phyloP scores from a whole-genome alignment of 2,797 vertebrate species.

The Huso huso region DNA sequence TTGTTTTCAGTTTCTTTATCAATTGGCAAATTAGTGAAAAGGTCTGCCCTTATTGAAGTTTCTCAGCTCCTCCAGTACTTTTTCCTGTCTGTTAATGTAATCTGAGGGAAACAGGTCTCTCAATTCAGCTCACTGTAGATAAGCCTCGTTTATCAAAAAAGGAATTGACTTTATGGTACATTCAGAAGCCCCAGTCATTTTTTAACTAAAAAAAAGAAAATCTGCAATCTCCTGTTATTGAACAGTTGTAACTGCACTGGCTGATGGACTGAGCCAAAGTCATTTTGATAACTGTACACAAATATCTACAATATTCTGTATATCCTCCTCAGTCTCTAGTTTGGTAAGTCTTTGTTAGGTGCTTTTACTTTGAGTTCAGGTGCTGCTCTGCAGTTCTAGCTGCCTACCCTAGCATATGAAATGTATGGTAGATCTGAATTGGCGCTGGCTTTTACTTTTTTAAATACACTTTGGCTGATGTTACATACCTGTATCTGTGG shows the following conservation, averaged over 20 bases:
- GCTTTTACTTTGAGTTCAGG: background rate
- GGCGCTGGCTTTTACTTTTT: too few relatives aligned
- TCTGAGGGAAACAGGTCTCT: slow-evolving; percentile 62
- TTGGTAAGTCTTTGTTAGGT: background rate
- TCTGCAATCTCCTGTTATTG: slow-evolving; percentile 7
- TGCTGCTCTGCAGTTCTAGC: too few relatives aligned
- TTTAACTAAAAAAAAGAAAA: background rate
- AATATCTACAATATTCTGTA: background rate
- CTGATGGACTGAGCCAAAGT: background rate
- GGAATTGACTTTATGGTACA: slow-evolving; percentile 37
- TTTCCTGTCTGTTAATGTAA: slow-evolving; percentile 65
- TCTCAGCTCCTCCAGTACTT: slow-evolving; percentile 43
- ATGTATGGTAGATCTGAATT: too few relatives aligned
- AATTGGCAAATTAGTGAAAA: slow-evolving; percentile 37
- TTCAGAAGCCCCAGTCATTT: slow-evolving; percentile 21
- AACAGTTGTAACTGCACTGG: slow-evolving; percentile 1
- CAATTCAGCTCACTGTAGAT: slow-evolving; percentile 54
- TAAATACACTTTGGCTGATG: too few relatives aligned
- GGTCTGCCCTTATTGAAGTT: slow-evolving; percentile 48
- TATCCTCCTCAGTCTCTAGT: background rate
- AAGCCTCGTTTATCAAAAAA: slow-evolving; percentile 66
- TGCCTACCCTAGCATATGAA: too few relatives aligned
- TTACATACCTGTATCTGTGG: too few relatives aligned
- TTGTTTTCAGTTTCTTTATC: slow-evolving; percentile 30
- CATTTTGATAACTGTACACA: background rate